phyloP scores from a whole-genome alignment of 2,113 vertebrate genomes.

The Pteropus alecto region DNA sequence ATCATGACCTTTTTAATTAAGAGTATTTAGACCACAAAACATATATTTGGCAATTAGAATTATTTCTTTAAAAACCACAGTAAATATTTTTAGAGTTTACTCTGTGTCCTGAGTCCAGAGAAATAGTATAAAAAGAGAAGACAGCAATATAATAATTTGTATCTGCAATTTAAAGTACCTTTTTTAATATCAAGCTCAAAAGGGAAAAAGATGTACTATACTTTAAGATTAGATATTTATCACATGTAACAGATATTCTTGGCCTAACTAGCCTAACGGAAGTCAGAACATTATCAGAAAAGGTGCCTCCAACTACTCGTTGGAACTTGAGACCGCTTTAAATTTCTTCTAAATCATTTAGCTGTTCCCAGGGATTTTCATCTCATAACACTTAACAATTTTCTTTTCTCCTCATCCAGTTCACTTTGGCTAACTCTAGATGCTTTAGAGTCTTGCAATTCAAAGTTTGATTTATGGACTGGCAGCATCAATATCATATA shows the following conservation, averaged over 20 bases:
- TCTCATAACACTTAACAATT: not conserved
- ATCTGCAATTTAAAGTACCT: not conserved
- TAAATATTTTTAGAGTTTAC: not conserved
- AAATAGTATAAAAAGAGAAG: not conserved
- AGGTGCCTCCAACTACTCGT: not conserved
- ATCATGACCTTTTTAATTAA: not conserved
- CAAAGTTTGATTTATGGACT: not conserved
- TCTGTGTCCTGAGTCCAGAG: not conserved
- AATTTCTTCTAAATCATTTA: not conserved
- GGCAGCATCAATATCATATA: not conserved
- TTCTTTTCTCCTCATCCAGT: not conserved
- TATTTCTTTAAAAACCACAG: not conserved
- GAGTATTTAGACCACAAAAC: not conserved
- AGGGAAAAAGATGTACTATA: not conserved
- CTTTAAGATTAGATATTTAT: not conserved
- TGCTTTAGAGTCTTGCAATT: not conserved
- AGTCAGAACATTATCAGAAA: not conserved
- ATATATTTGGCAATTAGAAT: not conserved
- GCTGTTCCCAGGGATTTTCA: not conserved
- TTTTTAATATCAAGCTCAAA: not conserved
- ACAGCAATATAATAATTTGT: not conserved
- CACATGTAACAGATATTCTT: not conserved
- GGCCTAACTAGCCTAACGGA: not conserved
- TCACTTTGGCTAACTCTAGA: not conserved
- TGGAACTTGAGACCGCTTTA: not conserved